Evolutionary conservation across 1,140 invertebrate species (phyloP), one percentile per base, ranked within the genome.

Genomic region (Melanaphis sacchari): DNA sequence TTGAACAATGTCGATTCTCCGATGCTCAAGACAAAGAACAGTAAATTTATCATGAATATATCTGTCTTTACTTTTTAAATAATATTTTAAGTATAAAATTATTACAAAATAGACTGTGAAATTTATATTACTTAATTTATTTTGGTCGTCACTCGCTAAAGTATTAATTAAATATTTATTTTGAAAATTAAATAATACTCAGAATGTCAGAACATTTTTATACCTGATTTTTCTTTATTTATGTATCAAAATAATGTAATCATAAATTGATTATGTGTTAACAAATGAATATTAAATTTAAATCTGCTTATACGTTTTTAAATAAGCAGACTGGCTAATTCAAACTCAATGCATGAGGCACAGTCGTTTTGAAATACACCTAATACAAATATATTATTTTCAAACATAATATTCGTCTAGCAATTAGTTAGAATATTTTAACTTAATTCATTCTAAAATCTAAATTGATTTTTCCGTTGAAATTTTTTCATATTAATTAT

Each of bases 1-100:
- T 90, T 66, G 94, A 94, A 88, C 90, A 94, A 90, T 82, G 93
- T 85, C 90, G 91, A 88, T 93, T 93, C 90, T 93, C 93, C 43
- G 89, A 91, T 43, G 90, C 76, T 40, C 59, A 91, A 93, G 91
- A 93, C 54, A 94, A 89, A 93, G 93, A 93, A 38, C 93, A 94
- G 46, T 49, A 46, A n/a, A 66, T 18, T n/a, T 76, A n/a, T 76
- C 31, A 76, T 15, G n/a, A n/a, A 76, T 36, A 76, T n/a, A 76
- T 76, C 36, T 6, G 5, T n/a, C 1, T 76, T n/a, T 0, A 76
- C 59, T 76, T 76, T n/a, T 76, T n/a, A n/a, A 76, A n/a, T 15
- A 0, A 76, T 76, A 76, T 76, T 18, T n/a, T 76, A 76, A n/a
- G 31, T 36, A 36, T n/a, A n/a, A n/a, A 76, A 66, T n/a, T 66